Base-by-base conservation (phyloP, 2,113 vertebrate species). In the Shinisaurus crocodilurus region DNA sequence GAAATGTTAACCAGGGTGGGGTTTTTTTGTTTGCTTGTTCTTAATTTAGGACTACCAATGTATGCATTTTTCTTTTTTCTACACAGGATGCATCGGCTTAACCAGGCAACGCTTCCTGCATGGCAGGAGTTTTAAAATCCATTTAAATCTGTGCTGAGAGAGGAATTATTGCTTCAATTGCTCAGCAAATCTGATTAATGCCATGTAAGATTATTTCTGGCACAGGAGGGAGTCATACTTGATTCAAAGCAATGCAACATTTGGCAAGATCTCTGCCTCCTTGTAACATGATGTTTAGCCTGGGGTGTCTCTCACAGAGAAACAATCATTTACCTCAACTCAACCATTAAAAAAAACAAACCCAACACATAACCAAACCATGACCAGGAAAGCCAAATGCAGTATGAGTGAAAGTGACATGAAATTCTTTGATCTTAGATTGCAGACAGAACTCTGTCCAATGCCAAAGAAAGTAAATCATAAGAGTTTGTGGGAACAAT, bases 161-260 rank as follows among this genome's bases (percentile, higher is more conserved):
- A 83, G 74, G 81, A 69, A 54, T 75, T 70, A 69, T 79, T 76
- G 43, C 79, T 63, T 40, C 32, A 43, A 76, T 77, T 82, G 80
- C 80, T 48, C 20, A 45, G 67, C 70, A 57, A 90, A 81, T 75
- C 88, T 87, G 72, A 90, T 60, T 57, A 40, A 54, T 9, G 82
- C 77, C 80, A 85, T 32, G n/a, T 74, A 87, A 48, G 77, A 82
- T 90, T 87, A 75, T 87, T 90, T 87, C 76, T 87, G 89, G 67
- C 77, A 57, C 45, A 72, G 77, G 76, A 63, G 69, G 77, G 81
- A 90, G 50, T 81, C 6, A 69, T 75, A 65, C 83, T 86, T 32
- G 18, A 32, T 83, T n/a, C 29, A 1, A 32, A 67, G 60, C n/a
- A 29, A 79, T 65, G 90, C 92, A 92, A 12, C 81, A 48, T 1